Conservation (phyloP, 2,888 invertebrate species). For the Lacanobia wlatinum region DNA sequence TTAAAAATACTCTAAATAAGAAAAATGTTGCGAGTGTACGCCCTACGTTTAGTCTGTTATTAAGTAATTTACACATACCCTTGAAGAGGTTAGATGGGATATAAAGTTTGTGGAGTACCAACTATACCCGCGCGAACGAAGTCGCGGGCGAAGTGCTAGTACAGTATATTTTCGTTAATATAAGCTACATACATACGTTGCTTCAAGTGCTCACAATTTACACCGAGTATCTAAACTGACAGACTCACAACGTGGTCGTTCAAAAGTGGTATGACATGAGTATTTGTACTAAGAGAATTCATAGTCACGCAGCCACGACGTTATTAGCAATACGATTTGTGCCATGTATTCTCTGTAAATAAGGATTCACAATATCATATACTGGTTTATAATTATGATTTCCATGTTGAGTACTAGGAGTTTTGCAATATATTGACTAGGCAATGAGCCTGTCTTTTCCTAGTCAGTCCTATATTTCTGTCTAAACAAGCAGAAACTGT, state of each 20-base stretch:
- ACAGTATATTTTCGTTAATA: slow-evolving; percentile 23
- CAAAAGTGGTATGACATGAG: slow-evolving; percentile 56
- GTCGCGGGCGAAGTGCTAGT: no score
- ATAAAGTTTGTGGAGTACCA: no score
- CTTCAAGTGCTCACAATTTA: slow-evolving; percentile 53
- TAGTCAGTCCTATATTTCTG: background rate
- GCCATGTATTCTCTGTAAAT: slow-evolving; percentile 29
- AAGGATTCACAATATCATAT: slow-evolving; percentile 1
- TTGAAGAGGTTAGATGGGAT: no score
- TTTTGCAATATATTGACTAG: slow-evolving; percentile 3
- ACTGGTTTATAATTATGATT: slow-evolving; percentile 1
- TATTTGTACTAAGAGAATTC: slow-evolving; percentile 62
- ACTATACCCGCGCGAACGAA: no score
- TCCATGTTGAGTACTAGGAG: background rate
- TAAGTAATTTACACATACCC: no score
- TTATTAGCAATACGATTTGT: slow-evolving; percentile 44
- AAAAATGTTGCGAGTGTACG: no score
- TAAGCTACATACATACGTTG: slow-evolving; percentile 26
- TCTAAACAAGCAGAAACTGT: background rate
- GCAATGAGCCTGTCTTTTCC: background rate
- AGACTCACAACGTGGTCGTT: slow-evolving; percentile 37
- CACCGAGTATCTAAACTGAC: slow-evolving; percentile 59
- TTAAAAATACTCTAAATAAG: no score
- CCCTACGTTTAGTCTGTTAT: no score
- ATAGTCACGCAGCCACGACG: slow-evolving; percentile 61